These are phyloP conservation scores for Argyresthia goedartella DNA, from an alignment of 2,888 invertebrate species.

Conservation along the genomic window DNA sequence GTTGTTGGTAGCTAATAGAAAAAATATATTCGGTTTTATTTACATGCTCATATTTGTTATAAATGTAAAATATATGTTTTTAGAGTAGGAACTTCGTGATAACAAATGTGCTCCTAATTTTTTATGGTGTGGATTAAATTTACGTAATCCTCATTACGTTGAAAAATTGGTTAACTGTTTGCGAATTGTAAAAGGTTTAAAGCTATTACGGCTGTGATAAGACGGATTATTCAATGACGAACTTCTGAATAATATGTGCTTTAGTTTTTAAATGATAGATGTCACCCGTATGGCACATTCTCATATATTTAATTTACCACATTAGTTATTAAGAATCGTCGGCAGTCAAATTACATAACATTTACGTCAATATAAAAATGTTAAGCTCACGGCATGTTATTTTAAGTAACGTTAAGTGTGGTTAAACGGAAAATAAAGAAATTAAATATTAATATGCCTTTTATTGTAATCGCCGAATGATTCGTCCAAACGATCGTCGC, in stretches of 20 bases:
- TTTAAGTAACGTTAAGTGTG: background rate
- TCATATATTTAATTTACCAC: background rate
- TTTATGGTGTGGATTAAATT: background rate
- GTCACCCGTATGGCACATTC: background rate
- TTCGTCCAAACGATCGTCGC: constrained; percentile 15
- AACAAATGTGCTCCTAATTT: background rate
- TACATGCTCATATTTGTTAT: too few species aligned
- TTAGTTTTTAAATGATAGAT: background rate
- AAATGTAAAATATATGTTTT: too few species aligned
- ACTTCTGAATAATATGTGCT: background rate
- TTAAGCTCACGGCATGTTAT: background rate
- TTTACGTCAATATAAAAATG: background rate
- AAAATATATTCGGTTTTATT: too few species aligned
- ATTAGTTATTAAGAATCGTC: background rate
- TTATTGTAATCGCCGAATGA: constrained; percentile 11
- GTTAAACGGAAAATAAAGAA: background rate
- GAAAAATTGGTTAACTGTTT: background rate
- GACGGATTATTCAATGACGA: background rate
- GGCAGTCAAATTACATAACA: background rate
- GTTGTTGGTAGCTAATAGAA: too few species aligned
- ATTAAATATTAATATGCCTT: background rate
- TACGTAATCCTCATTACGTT: background rate
- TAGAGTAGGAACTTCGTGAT: background rate
- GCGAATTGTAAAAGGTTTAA: constrained; percentile 16
- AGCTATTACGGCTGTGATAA: constrained; percentile 36